Base-by-base conservation (phyloP, 2,797 vertebrate genomes). In the Ibycter americanus region DNA sequence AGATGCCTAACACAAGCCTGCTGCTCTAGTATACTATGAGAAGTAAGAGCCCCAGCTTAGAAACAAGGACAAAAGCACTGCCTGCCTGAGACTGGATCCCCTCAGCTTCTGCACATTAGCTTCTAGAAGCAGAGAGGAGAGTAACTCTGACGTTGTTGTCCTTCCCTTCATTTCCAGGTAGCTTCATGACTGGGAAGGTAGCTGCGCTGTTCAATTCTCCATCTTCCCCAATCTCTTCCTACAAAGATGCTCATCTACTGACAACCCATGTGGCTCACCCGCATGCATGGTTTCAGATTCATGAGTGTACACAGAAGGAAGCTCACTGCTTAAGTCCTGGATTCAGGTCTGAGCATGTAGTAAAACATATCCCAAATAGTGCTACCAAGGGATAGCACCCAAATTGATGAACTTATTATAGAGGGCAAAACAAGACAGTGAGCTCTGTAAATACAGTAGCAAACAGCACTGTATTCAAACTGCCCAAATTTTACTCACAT, bases 81-180 rank as follows among this genome's bases (percentile, higher is more conserved):
- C 18, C 58, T 76, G 38, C 44, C 67, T 36, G 26, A 58, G 52
- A 58, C 66, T 21, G 40, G 17, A 85, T 72, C 42, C 32, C 12
- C 62, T 55, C n/a, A 34, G 36, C 27, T 68, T 34, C 87, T 38
- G 25, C 36, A 67, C 21, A 9, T 19, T 21, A 61, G 40, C 25
- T 71, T 78, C 65, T 25, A 34, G 13, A 66, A 59, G 23, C 36
- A 16, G 26, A 42, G 27, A 56, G 36, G 12, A 34, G 42, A 58
- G 54, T 1, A 67, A 52, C 19, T 7, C 31, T 7, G 12, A 32
- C 1, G 5, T 6, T 3, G 0, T 4, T 3, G 1, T 54, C 38
- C 22, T 27, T 47, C 61, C 46, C 31, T 72, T 49, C 1, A 0
- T 12, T 78, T 74, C 81, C 63, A 74, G 25, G 17, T 14, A n/a